Evolutionary conservation across 2,797 vertebrate genomes (phyloP).

Genomic region (Avahi laniger): DNA sequence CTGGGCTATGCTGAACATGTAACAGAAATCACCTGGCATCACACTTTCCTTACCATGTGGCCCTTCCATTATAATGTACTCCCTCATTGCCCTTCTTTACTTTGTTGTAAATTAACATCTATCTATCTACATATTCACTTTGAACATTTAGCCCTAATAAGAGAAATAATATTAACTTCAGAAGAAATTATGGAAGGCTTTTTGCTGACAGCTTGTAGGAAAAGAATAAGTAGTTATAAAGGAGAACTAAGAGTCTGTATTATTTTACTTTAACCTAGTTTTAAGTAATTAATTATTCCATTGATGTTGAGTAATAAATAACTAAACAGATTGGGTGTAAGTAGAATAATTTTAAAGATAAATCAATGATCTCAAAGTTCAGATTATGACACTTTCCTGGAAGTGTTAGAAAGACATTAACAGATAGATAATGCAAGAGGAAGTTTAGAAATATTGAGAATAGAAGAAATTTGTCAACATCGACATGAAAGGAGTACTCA

Average conservation of each 20-base stretch:
- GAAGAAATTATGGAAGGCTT: neutral
- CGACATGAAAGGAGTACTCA: neutral
- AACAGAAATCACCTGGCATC: neutral
- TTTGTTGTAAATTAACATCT: neutral
- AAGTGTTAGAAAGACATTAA: neutral
- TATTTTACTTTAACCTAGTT: neutral
- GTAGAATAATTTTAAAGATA: neutral
- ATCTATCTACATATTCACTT: neutral
- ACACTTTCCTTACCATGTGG: accelerated
- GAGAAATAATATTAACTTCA: constrained; percentile 6
- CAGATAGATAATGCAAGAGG: neutral
- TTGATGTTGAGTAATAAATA: neutral
- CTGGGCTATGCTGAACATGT: neutral
- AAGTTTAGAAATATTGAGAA: neutral
- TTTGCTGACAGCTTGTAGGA: neutral
- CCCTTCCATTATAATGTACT: neutral
- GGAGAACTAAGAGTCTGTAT: neutral
- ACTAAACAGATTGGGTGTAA: neutral
- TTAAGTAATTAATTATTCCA: neutral
- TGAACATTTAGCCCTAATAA: neutral
- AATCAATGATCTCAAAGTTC: neutral
- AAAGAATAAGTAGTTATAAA: neutral
- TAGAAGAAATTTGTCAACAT: neutral
- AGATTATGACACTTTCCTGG: neutral
- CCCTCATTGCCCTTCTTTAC: neutral